phyloP scores from a whole-genome alignment of 2,113 vertebrate species.

The Tinamus guttatus region DNA sequence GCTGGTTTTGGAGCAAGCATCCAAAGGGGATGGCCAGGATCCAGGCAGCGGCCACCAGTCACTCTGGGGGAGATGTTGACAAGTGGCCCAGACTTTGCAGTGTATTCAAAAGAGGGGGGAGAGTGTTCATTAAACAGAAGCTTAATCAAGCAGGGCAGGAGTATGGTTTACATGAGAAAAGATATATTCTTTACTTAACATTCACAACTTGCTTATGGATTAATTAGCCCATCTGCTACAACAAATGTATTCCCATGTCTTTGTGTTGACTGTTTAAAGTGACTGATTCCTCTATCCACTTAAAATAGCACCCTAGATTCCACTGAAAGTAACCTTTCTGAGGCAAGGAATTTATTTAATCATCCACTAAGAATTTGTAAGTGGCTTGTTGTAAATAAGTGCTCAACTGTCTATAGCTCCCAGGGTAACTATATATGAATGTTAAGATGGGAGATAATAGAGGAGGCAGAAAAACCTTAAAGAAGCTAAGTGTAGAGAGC shows the following conservation, averaged over 20 bases:
- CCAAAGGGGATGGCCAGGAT: slow-evolving; percentile 23
- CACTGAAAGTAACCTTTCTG: slow-evolving; percentile 54
- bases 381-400: slow-evolving; percentile 38
- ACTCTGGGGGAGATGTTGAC: slow-evolving; percentile 51
- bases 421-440: not conserved
- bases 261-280: slow-evolving; percentile 71
- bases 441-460: not conserved
- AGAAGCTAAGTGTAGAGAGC: not conserved
- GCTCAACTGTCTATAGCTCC: slow-evolving; percentile 9
- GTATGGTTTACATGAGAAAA: slow-evolving; percentile 72
- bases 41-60: slow-evolving; percentile 21
- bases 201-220: slow-evolving; percentile 84
- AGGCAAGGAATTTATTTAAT: slow-evolving; percentile 53
- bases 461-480: slow-evolving; percentile 1
- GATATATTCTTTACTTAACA: slow-evolving; percentile 82
- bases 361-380: slow-evolving; percentile 39
- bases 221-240: slow-evolving; percentile 90
- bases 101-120: slow-evolving; percentile 29
- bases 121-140: slow-evolving; percentile 67
- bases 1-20: slow-evolving; percentile 51
- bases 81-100: slow-evolving; percentile 58
- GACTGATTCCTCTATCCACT: slow-evolving; percentile 58
- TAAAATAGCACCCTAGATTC: slow-evolving; percentile 71
- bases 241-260: slow-evolving; percentile 71
- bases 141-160: slow-evolving; percentile 65